Evolutionary conservation across 2,797 vertebrate genomes (phyloP).

Genomic region (Epinephelus malabaricus): DNA sequence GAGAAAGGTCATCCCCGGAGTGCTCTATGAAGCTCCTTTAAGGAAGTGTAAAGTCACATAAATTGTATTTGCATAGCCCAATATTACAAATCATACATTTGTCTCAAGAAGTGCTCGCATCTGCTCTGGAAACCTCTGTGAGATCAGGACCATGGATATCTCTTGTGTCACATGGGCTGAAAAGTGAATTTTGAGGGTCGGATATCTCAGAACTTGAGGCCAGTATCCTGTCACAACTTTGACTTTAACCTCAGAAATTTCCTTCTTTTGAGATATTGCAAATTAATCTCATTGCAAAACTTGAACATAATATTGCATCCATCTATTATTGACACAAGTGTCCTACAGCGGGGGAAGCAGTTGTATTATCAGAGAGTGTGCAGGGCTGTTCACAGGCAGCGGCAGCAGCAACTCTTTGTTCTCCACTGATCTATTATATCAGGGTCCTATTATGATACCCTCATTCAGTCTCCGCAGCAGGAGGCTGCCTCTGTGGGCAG

Average conservation of each 20-base stretch:
- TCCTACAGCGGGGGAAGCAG: neutral
- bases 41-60: too few species aligned
- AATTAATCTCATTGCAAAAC: neutral
- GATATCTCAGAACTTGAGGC: neutral
- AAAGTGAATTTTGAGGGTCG: neutral
- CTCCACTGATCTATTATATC: constrained; percentile 5
- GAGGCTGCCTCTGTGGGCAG: constrained; percentile 1
- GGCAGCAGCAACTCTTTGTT: neutral
- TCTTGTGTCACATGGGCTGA: neutral
- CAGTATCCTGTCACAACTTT: neutral
- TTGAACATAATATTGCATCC: neutral
- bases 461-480: constrained; percentile 5
- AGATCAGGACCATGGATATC: neutral
- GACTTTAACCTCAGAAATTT: neutral
- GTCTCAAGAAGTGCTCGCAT: too few species aligned
- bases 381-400: neutral
- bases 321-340: neutral
- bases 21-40: too few species aligned
- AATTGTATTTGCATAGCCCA: too few species aligned
- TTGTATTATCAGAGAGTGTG: neutral
- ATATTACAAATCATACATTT: too few species aligned
- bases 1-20: too few species aligned
- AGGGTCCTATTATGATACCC: neutral
- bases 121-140: neutral
- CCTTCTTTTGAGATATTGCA: neutral